Evolutionary conservation across 2,888 invertebrate species (phyloP).

Genomic region (Eupeodes luniger): DNA sequence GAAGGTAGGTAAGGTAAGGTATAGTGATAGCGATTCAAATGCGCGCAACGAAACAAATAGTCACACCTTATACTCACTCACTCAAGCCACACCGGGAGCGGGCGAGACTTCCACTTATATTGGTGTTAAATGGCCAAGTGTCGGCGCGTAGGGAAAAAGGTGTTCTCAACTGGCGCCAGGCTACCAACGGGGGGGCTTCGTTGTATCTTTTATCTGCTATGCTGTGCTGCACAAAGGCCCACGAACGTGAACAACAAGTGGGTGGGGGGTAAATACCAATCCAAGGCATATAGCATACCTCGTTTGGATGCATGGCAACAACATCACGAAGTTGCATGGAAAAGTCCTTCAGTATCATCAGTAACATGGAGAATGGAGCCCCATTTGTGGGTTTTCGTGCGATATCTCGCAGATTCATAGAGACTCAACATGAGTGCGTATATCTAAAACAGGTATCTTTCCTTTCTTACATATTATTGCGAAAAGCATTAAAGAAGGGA

Average conservation of each 20-base stretch:
- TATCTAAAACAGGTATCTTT: constrained; percentile 71
- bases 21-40: constrained; percentile 53
- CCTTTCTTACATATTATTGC: not conserved
- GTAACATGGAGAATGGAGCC: not conserved
- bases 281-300: constrained; percentile 38
- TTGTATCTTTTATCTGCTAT: not conserved
- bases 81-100: constrained; percentile 33
- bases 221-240: constrained; percentile 44
- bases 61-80: constrained; percentile 60
- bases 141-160: constrained; percentile 72
- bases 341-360: constrained; percentile 21
- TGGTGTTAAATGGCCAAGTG: constrained; percentile 75
- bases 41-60: constrained; percentile 66
- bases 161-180: constrained; percentile 74
- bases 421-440: constrained; percentile 73
- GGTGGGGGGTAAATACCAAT: not conserved
- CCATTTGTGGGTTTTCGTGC: constrained; percentile 57
- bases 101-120: constrained; percentile 67
- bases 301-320: constrained; percentile 59
- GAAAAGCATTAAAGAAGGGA: not conserved
- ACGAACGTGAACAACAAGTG: not conserved
- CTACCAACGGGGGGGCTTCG: constrained; percentile 67
- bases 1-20: no score
- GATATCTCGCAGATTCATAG: constrained; percentile 60
- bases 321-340: constrained; percentile 12